A percentile compares a stretch with the other conserved stretches of the same genome.
These are phyloP conservation scores for Diachrysia chrysitis DNA, from an alignment of 2,888 invertebrate genomes.

Conservation along the genomic window DNA sequence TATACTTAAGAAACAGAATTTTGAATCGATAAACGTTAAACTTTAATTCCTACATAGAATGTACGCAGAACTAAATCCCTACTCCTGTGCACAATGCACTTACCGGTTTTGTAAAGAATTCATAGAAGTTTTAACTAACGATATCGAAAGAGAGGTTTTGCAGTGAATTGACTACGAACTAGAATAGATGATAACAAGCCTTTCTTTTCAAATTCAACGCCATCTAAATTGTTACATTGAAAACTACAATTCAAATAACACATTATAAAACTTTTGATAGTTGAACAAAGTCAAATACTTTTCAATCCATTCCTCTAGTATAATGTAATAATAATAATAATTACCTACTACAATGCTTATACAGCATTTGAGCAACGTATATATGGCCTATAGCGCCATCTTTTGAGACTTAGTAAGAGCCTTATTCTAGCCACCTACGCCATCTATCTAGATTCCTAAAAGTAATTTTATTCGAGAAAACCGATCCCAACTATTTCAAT, in stretches of 20 bases:
- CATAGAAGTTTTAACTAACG: neutral
- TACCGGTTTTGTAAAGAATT: neutral
- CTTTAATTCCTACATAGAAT: neutral
- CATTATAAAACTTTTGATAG: neutral
- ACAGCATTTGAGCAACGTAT: neutral
- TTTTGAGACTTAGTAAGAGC: neutral
- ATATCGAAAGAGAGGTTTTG: neutral
- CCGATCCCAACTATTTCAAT: neutral
- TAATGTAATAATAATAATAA: no score
- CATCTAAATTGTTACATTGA: neutral
- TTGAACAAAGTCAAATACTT: neutral
- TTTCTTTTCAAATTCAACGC: neutral
- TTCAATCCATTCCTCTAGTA: neutral
- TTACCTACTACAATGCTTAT: no score
- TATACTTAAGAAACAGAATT: neutral
- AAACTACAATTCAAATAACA: neutral
- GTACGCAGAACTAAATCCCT: neutral
- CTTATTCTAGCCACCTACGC: neutral
- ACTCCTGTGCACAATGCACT: neutral
- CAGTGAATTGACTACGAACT: neutral
- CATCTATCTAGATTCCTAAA: neutral
- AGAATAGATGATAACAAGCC: neutral
- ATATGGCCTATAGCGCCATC: neutral
- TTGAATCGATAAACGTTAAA: neutral
- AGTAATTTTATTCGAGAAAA: neutral